phyloP scores from a whole-genome alignment of 2,797 vertebrate species.

The Gallinago nigripennis region DNA sequence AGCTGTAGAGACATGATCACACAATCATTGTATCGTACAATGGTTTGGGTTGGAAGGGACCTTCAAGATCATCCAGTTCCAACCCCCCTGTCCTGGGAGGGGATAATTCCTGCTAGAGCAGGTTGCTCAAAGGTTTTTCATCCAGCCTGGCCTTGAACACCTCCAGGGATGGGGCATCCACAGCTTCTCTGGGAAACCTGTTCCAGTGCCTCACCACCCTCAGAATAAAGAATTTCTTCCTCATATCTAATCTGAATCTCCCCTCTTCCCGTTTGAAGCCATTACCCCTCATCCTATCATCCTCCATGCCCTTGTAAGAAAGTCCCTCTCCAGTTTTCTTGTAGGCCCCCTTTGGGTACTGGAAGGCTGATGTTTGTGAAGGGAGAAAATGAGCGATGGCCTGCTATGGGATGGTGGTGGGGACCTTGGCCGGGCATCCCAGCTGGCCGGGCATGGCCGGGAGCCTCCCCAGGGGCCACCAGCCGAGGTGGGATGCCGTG shows the following conservation, averaged over 20 bases:
- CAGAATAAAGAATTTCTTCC: not conserved
- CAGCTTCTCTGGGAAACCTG: not conserved
- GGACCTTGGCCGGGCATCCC: not conserved
- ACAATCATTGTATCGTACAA: not conserved
- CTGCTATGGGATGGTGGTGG: fast-evolving
- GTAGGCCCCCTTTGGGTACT: not conserved
- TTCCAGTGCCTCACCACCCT: not conserved
- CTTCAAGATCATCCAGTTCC: not conserved
- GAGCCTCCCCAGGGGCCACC: no score
- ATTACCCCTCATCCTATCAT: not conserved
- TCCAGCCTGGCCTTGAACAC: not conserved
- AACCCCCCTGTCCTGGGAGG: not conserved
- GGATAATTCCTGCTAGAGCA: not conserved
- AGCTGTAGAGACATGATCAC: not conserved
- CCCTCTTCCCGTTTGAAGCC: not conserved
- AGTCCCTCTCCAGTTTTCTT: not conserved
- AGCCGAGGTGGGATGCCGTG: fast-evolving
- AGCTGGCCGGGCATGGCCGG: fast-evolving
- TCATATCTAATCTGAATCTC: not conserved
- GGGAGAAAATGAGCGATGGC: fast-evolving
- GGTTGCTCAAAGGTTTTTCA: not conserved
- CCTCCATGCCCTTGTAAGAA: not conserved
- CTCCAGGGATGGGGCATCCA: not conserved
- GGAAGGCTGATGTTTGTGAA: not conserved
- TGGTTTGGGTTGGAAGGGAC: not conserved